Conservation (phyloP, 2,888 invertebrate species). For the Malachius bipustulatus region DNA sequence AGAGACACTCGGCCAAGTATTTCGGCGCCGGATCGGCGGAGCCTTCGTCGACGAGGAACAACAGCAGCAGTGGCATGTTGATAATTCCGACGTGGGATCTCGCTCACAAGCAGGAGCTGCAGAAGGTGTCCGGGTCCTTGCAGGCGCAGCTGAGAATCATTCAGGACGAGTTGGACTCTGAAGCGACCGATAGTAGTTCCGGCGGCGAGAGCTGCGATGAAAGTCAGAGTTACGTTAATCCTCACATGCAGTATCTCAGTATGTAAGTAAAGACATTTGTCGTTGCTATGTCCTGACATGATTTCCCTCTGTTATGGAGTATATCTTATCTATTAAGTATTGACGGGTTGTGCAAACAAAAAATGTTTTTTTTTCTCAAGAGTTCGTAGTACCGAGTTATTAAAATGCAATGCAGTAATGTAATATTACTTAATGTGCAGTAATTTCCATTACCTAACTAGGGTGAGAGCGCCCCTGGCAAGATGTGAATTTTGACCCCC, state of each 20-base stretch:
- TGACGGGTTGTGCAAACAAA: too few species aligned
- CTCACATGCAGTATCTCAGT: conserved; percentile 60
- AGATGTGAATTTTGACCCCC: too few species aligned
- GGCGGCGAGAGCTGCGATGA: conserved; percentile 93
- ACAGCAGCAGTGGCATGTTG: conserved; percentile 25
- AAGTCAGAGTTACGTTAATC: conserved; percentile 65
- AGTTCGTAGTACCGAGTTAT: too few species aligned
- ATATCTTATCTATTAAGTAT: too few species aligned
- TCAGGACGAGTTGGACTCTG: conserved; percentile 73
- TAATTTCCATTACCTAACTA: too few species aligned
- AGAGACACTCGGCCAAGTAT: conserved; percentile 35
- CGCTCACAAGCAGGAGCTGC: conserved; percentile 46
- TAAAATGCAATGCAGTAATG: too few species aligned
- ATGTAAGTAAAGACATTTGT: conserved; percentile 58
- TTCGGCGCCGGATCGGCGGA: conserved; percentile 42
- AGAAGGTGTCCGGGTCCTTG: conserved; percentile 60
- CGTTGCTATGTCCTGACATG: too few species aligned
- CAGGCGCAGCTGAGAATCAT: conserved; percentile 61
- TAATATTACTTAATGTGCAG: too few species aligned
- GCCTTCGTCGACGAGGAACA: conserved; percentile 23
- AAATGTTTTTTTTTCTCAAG: too few species aligned
- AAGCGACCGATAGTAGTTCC: conserved; percentile 87
- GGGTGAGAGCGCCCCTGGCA: too few species aligned
- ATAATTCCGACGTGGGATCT: conserved; percentile 37
- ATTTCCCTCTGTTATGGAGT: too few species aligned